phyloP scores from a whole-genome alignment of 2,113 vertebrate species.

The Casuarius casuarius region DNA sequence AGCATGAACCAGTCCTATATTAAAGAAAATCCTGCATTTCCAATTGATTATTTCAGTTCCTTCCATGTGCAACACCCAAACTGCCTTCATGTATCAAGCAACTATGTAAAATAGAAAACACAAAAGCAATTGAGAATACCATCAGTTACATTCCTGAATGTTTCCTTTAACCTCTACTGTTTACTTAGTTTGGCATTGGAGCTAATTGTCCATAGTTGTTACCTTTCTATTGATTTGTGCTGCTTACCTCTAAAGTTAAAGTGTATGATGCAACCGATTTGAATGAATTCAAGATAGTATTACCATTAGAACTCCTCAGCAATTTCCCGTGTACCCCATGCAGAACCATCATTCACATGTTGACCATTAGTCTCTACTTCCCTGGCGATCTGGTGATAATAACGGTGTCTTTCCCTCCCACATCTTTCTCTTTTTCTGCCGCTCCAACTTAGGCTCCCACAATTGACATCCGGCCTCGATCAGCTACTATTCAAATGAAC shows the following conservation, averaged over 20 bases:
- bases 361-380: background rate
- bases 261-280: background rate
- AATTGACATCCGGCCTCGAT: conserved; percentile 96
- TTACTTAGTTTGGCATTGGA: conserved; percentile 52
- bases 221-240: conserved; percentile 57
- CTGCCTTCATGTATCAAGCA: conserved; percentile 46
- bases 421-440: background rate
- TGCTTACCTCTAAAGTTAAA: conserved; percentile 62
- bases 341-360: conserved; percentile 52
- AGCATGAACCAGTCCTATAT: conserved; percentile 28
- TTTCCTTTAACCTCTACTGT: conserved; percentile 51
- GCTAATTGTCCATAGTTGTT: conserved; percentile 38
- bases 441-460: conserved; percentile 87
- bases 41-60: conserved; percentile 18
- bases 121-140: background rate
- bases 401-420: background rate
- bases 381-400: background rate
- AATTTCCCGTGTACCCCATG: conserved; percentile 13
- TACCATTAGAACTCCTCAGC: conserved; percentile 52
- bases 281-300: conserved; percentile 16
- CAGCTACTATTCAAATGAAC: conserved; percentile 99
- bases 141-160: conserved; percentile 9
- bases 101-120: conserved; percentile 22
- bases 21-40: conserved; percentile 62
- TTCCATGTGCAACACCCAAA: conserved; percentile 25